Conservation (phyloP, 2,888 invertebrate genomes). For the Ceraclea dissimilis region DNA sequence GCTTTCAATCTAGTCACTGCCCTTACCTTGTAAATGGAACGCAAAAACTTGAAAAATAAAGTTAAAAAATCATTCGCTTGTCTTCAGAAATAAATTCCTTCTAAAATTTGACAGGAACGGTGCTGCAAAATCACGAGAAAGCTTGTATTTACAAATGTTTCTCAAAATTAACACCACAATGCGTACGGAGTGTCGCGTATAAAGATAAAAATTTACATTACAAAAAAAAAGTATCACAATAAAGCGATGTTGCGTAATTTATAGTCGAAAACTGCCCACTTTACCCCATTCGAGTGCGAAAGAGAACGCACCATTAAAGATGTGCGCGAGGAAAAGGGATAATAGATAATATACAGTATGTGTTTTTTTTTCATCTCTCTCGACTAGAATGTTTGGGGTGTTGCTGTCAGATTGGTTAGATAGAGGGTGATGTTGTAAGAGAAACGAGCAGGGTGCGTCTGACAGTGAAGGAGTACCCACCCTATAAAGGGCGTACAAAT, state of each 20-base stretch:
- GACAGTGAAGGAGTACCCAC: slow-evolving; percentile 53
- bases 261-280: slow-evolving; percentile 13
- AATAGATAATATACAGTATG: background rate
- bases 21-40: no score
- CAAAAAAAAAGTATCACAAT: slow-evolving; percentile 18
- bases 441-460: slow-evolving; percentile 46
- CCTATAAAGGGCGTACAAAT: slow-evolving; percentile 41
- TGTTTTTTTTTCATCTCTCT: background rate
- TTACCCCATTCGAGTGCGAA: background rate
- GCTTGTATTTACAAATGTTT: no score
- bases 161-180: no score
- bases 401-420: background rate
- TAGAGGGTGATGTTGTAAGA: slow-evolving; percentile 20
- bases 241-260: slow-evolving; percentile 22
- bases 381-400: background rate
- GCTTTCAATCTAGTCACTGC: no score
- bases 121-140: no score
- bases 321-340: background rate
- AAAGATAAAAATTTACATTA: slow-evolving; percentile 16
- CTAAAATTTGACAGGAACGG: no score
- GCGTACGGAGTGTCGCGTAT: no score
- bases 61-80: no score
- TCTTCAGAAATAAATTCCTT: no score
- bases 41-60: no score
- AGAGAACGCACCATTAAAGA: background rate